Conservation (phyloP, 2,797 vertebrate species). For the Distichodus sexfasciatus region DNA sequence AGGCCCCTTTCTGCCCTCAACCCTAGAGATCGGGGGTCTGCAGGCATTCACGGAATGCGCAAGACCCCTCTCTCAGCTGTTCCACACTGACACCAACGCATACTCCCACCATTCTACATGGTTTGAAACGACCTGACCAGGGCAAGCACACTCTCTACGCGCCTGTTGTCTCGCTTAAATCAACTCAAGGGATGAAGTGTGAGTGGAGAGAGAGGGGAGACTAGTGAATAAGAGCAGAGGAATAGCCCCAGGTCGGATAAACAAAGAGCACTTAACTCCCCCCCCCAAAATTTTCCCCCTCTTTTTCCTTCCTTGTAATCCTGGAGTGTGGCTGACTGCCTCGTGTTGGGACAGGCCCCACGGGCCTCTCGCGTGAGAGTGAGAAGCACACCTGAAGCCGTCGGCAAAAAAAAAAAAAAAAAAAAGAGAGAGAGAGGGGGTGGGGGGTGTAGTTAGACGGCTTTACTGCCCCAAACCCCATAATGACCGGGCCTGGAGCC, state of each 20-base stretch:
- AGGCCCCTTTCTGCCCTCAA: constrained; percentile 60
- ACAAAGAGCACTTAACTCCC: constrained; percentile 19
- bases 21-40: constrained; percentile 53
- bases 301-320: constrained; percentile 7
- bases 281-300: background rate
- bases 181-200: constrained; percentile 3
- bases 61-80: constrained; percentile 71
- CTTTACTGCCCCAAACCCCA: no score
- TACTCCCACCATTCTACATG: constrained; percentile 30
- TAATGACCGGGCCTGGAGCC: no score
- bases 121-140: constrained; percentile 35
- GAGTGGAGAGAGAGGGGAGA: constrained; percentile 26
- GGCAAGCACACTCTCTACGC: constrained; percentile 31
- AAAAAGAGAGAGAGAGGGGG: constrained; percentile 31
- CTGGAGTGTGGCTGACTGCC: constrained; percentile 26
- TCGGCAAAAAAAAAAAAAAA: constrained; percentile 55
- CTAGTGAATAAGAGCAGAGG: background rate
- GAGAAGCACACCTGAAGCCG: constrained; percentile 50
- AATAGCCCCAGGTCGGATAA: constrained; percentile 45
- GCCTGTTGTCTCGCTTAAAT: constrained; percentile 30
- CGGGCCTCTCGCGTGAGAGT: constrained; percentile 51
- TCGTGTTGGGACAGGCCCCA: constrained; percentile 49
- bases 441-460: background rate
- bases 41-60: constrained; percentile 72
- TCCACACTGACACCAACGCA: constrained; percentile 26